Base-by-base conservation (phyloP, 1,140 invertebrate genomes). In the Vanessa atalanta region DNA sequence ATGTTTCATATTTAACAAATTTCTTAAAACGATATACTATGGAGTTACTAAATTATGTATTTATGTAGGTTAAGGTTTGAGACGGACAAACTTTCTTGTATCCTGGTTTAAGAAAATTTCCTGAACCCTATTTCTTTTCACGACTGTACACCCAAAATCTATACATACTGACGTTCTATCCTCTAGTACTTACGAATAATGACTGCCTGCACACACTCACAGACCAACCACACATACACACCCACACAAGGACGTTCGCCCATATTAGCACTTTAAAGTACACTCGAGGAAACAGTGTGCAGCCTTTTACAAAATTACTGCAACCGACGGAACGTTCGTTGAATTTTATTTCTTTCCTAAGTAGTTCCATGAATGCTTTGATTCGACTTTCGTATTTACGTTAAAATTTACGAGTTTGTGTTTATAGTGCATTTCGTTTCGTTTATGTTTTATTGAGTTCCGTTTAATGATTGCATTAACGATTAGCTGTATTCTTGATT, bases 131-230 rank as follows among this genome's bases (percentile, higher is more conserved):
- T 12, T 67, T 57, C 15, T 77, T 53, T 60, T 60, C 14, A 8
- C 26, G 73, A 77, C 81, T 76, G 79, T 81, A 80, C 80, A 47
- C 72, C 79, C 79, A 73, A 83, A 83, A 85, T 78, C 80, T 85
- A 87, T 84, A 87, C 79, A 78, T 83, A 83, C 81, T 80, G 65
- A 74, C 70, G 73, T 79, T 83, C 85, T 84, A 85, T 85, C 83
- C 85, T 89, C 88, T 89, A 88, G 88, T 87, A 88, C 88, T 88
- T 84, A 87, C 81, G 83, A 84, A 86, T 86, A 89, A 86, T 87
- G 86, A 89, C 83, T 81, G 80, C 77, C 79, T 81, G 74, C 77
- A 75, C 76, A 75, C 69, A 64, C 20, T 64, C 16, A 73, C 51
- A 66, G 12, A 43, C 53, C 71, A 76, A 48, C 53, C 55, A 65